Base-by-base conservation (phyloP, 2,113 vertebrate genomes). In the Halcyon malimbica region DNA sequence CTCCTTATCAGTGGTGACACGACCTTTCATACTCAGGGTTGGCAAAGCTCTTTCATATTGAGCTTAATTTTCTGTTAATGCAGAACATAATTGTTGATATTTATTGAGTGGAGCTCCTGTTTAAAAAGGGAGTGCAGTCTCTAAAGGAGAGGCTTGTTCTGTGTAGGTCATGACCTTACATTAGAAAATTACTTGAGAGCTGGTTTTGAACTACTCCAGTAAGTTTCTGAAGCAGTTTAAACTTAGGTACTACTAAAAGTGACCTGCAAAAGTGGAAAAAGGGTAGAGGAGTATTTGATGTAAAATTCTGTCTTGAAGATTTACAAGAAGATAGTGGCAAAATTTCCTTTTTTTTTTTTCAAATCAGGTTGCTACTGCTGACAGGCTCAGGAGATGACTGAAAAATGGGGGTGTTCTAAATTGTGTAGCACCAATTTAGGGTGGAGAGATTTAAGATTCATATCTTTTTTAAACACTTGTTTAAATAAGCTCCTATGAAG, bases 241-340 rank as follows among this genome's bases (percentile, higher is more conserved):
- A 46, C 67, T 48, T 64, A 17, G 4, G 3, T 71, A 16, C 95
- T 95, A 69, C 11, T 93, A 84, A 92, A 96, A 97, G 93, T 96
- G 80, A 92, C 92, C 92, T 90, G 73, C 28, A 54, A n/a, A 88
- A 44, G 31, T 5, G 12, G n/a, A 83, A 87, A 84, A 90, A 89
- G 39, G 64, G 69, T 60, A 35, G 7, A 78, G 65, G 29, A 42
- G 10, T 68, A 33, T 65, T 87, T 81, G 23, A 28, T 91, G 9
- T 57, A 44, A 63, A 96, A 73, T 74, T 80, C 19, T 82, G 2
- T 14, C 42, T 67, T 48, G 26, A 67, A 80, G 64, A 41, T 84
- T 42, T 39, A 35, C 57, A 68, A 71, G 16, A 53, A 19, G 8
- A 8, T 48, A 67, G 71, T 25, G 68, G 26, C 39, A 84, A 48